phyloP scores from a whole-genome alignment of 1,140 invertebrate species.

The Drosophila prosaltans region DNA sequence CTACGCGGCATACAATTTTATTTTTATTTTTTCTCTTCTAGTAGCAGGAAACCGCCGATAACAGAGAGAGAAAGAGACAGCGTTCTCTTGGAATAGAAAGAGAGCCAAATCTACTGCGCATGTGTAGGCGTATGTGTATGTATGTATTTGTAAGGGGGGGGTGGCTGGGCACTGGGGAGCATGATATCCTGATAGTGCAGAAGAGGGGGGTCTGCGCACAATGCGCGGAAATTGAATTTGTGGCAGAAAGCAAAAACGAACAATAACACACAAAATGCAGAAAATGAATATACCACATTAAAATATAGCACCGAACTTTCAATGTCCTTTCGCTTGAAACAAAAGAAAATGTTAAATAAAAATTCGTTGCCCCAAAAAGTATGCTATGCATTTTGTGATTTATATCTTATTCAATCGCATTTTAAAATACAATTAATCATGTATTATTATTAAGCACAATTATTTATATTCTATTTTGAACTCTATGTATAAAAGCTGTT shows the following conservation, averaged over 20 bases:
- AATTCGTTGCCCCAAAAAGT: background rate
- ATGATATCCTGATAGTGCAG: slow-evolving; percentile 7
- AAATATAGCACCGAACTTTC: background rate
- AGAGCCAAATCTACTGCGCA: slow-evolving; percentile 9
- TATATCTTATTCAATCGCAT: background rate
- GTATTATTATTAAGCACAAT: too few relatives aligned
- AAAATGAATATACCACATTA: background rate
- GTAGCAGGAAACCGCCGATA: slow-evolving; percentile 47
- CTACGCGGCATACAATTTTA: slow-evolving; percentile 40
- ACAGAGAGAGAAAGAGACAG: slow-evolving; percentile 18
- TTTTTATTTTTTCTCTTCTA: slow-evolving; percentile 13
- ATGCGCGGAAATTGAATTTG: slow-evolving; percentile 80
- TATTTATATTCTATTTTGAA: too few relatives aligned
- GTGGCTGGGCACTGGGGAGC: slow-evolving; percentile 4
- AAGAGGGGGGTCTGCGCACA: slow-evolving; percentile 64
- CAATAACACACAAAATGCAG: slow-evolving; percentile 18
- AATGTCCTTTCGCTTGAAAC: background rate
- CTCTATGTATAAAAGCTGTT: too few relatives aligned
- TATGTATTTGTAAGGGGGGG: background rate
- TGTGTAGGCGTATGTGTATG: background rate
- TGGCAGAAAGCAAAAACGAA: slow-evolving; percentile 58
- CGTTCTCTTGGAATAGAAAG: slow-evolving; percentile 21
- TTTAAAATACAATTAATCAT: too few relatives aligned
- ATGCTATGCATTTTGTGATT: background rate
- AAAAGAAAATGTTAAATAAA: background rate